Percentiles rank a stretch among this genome's conserved stretches.
Conservation (phyloP, 2,888 invertebrate genomes). For the Callosobruchus maculatus region DNA sequence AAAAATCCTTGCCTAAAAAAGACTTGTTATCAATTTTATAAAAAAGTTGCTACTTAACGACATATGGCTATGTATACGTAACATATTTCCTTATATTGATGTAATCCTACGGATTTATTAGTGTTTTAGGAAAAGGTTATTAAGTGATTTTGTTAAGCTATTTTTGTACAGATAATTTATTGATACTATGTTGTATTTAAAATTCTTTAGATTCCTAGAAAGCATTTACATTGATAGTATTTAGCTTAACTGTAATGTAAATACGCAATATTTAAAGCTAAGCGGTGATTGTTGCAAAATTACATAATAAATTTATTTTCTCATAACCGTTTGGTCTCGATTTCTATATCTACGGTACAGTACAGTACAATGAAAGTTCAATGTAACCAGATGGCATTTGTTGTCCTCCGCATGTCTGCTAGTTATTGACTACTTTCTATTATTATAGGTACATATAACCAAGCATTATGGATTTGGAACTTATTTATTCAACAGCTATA, state of each 20-base stretch:
- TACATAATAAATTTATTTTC: neutral
- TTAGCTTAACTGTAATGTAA: neutral
- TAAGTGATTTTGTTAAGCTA: neutral
- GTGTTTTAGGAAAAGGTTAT: too few relatives aligned
- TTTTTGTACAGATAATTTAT: neutral
- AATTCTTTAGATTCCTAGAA: neutral
- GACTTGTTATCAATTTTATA: too few relatives aligned
- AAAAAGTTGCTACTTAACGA: too few relatives aligned
- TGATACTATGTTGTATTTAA: neutral
- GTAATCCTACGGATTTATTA: neutral
- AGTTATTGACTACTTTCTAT: conserved; percentile 1
- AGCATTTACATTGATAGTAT: neutral
- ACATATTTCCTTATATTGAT: neutral
- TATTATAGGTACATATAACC: neutral
- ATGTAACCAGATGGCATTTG: neutral
- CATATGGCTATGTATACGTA: neutral
- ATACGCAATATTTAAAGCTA: neutral
- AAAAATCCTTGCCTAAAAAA: too few relatives aligned
- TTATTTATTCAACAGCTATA: too few relatives aligned
- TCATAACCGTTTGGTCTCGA: neutral
- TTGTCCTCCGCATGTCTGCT: neutral
- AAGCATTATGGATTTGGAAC: too few relatives aligned
- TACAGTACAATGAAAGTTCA: neutral
- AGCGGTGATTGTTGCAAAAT: neutral
- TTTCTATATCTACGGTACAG: neutral